These are phyloP conservation scores for Parnassius glacialis DNA, from an alignment of 2,888 invertebrate genomes.

Conservation along the genomic window DNA sequence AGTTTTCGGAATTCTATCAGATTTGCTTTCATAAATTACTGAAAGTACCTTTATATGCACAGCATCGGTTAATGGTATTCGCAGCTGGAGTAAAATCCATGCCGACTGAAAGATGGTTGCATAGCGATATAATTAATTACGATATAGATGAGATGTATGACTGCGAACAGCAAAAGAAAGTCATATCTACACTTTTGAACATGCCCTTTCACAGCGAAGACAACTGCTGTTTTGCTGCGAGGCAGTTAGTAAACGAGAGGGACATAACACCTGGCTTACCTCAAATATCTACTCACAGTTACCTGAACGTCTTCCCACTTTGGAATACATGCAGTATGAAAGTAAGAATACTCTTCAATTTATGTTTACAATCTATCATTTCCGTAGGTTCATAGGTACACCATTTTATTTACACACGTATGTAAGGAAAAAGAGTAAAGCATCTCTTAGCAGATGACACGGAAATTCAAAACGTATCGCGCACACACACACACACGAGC, in stretches of 20 bases:
- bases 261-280: slow-evolving; percentile 46
- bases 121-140: slow-evolving; percentile 31
- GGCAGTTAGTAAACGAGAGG: slow-evolving; percentile 47
- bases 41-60: slow-evolving; percentile 38
- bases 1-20: slow-evolving; percentile 39
- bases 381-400: too few species aligned
- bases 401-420: too few species aligned
- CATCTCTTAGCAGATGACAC: too few species aligned
- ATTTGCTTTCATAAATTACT: slow-evolving; percentile 41
- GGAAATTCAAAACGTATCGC: too few species aligned
- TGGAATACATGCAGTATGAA: slow-evolving; percentile 50
- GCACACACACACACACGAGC: too few species aligned
- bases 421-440: too few species aligned
- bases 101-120: slow-evolving; percentile 33
- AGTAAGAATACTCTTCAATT: slow-evolving; percentile 35
- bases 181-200: background rate
- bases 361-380: background rate
- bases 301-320: slow-evolving; percentile 52
- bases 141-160: slow-evolving; percentile 37
- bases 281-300: slow-evolving; percentile 41
- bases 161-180: slow-evolving; percentile 16
- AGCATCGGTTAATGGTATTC: background rate
- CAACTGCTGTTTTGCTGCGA: slow-evolving; percentile 42
- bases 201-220: slow-evolving; percentile 27
- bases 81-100: slow-evolving; percentile 29